Evolutionary conservation across 2,888 invertebrate genomes (phyloP).

Genomic region (Parascotia fuliginaria): DNA sequence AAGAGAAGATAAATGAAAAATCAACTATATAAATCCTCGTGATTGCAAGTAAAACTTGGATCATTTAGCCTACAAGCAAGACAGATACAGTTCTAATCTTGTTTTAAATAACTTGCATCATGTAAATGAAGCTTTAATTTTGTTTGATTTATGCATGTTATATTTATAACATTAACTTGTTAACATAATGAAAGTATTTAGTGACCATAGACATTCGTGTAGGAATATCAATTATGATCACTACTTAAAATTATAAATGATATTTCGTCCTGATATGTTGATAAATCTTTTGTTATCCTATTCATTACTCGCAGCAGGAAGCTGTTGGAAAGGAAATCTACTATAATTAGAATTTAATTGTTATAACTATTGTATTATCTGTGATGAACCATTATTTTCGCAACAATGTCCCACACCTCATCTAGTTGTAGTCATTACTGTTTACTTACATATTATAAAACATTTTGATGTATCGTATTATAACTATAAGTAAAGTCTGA

Average conservation of each 20-base stretch:
- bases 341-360: conserved; percentile 39
- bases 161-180: not conserved
- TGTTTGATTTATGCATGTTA: not conserved
- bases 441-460: conserved; percentile 50
- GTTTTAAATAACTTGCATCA: too few species aligned
- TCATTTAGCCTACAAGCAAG: too few species aligned
- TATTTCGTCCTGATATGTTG: conserved; percentile 15
- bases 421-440: conserved; percentile 52
- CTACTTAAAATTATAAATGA: conserved; percentile 35
- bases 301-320: conserved; percentile 23
- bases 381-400: conserved; percentile 57
- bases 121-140: not conserved
- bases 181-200: conserved; percentile 2
- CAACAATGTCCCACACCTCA: conserved; percentile 46
- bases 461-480: conserved; percentile 51
- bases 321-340: conserved; percentile 39
- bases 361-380: conserved; percentile 51
- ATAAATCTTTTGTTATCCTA: conserved; percentile 13
- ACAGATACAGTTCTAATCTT: too few species aligned
- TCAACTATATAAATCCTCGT: too few species aligned
- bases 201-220: not conserved
- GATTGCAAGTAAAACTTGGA: too few species aligned
- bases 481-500: conserved; percentile 67
- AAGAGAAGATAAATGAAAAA: too few species aligned
- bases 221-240: conserved; percentile 4